Conservation (phyloP, 2,113 vertebrate species). For the Notarius quadriscutis region DNA sequence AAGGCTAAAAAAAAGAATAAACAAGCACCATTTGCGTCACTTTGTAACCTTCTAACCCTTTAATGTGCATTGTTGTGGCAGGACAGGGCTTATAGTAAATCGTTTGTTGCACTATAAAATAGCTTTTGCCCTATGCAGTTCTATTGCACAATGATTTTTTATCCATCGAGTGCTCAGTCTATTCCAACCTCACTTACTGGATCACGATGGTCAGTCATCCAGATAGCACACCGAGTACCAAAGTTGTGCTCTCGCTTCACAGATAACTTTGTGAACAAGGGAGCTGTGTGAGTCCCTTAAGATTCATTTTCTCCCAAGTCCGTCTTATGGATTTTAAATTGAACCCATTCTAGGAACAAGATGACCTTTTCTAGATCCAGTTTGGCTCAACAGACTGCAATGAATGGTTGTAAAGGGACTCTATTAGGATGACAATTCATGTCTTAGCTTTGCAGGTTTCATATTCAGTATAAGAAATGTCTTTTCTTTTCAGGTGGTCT, state of each 20-base stretch:
- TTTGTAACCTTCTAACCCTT: slow-evolving; percentile 3
- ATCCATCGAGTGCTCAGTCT: slow-evolving; percentile 39
- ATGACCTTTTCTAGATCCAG: slow-evolving; percentile 53
- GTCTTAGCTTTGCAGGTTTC: slow-evolving; percentile 41
- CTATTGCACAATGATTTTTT: slow-evolving; percentile 49
- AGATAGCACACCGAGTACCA: slow-evolving; percentile 40
- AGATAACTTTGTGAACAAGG: slow-evolving; percentile 56
- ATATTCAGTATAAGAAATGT: slow-evolving; percentile 29
- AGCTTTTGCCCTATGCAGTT: slow-evolving; percentile 37
- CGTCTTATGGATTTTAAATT: slow-evolving; percentile 55
- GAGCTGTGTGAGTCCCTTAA: slow-evolving; percentile 49
- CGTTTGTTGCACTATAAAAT: slow-evolving; percentile 41
- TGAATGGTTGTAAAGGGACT: slow-evolving; percentile 55
- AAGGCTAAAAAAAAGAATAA: neutral
- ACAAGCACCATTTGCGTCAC: neutral
- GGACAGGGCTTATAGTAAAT: slow-evolving; percentile 35
- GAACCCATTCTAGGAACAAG: slow-evolving; percentile 49
- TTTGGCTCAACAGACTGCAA: slow-evolving; percentile 42
- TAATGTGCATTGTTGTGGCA: slow-evolving; percentile 13
- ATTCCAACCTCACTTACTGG: slow-evolving; percentile 45
- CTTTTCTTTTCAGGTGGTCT: neutral
- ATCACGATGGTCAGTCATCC: slow-evolving; percentile 52
- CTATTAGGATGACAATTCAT: slow-evolving; percentile 55
- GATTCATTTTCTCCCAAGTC: slow-evolving; percentile 52
- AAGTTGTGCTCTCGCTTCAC: slow-evolving; percentile 41